A percentile compares a stretch with the other conserved stretches of the same genome.
These are phyloP conservation scores for Pachycephala philippinensis DNA, from an alignment of 2,113 vertebrate genomes.

Conservation along the genomic window DNA sequence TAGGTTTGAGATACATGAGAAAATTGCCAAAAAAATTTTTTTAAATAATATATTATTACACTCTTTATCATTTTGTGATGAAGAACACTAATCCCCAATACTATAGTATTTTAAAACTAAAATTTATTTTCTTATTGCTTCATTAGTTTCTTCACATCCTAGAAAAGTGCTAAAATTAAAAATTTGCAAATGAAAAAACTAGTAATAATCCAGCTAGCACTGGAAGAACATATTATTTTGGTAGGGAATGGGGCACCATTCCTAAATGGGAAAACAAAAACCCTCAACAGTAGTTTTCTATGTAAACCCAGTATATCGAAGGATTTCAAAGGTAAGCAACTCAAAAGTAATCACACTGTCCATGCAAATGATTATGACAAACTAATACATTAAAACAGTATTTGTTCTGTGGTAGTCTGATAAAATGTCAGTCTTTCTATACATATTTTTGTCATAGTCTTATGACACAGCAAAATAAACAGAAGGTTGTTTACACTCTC, in stretches of 20 bases:
- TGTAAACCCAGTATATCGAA: not conserved
- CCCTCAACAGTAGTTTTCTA: not conserved
- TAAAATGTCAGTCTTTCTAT: rapidly evolving
- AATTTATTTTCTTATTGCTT: not conserved
- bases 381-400: not conserved
- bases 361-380: not conserved
- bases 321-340: not conserved
- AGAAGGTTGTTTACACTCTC: not conserved
- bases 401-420: not conserved
- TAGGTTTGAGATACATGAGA: not conserved
- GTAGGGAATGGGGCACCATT: not conserved
- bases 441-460: not conserved
- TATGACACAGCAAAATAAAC: not conserved
- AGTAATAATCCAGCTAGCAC: not conserved
- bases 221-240: not conserved
- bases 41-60: not conserved
- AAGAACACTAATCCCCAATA: not conserved
- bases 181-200: not conserved
- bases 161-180: not conserved
- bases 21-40: not conserved
- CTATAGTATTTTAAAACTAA: not conserved
- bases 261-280: not conserved
- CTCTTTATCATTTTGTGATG: not conserved
- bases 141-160: not conserved
- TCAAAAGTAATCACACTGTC: not conserved